A percentile compares a stretch with the other conserved stretches of the same genome.
These are phyloP conservation scores for Latrodectus hesperus DNA, from an alignment of 2,888 invertebrate species.

Conservation along the genomic window DNA sequence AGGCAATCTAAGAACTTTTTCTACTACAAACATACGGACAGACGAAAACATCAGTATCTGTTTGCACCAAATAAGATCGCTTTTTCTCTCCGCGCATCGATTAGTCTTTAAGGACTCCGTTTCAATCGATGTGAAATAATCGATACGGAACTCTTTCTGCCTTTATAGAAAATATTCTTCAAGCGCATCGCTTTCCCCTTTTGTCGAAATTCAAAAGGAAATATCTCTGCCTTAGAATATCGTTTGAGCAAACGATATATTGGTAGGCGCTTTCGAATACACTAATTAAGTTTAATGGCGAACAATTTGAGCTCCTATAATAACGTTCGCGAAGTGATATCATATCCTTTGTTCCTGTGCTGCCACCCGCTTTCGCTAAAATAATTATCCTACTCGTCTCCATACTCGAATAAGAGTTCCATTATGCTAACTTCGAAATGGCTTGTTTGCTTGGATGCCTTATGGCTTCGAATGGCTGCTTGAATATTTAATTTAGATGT, in stretches of 20 bases:
- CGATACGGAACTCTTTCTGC: conserved; percentile 35
- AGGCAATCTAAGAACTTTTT: conserved; percentile 53
- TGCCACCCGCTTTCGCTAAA: background rate
- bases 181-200: conserved; percentile 18
- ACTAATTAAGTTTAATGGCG: conserved; percentile 51
- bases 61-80: conserved; percentile 51
- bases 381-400: background rate
- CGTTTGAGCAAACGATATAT: conserved; percentile 40
- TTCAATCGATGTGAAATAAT: conserved; percentile 65
- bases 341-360: background rate
- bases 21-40: conserved; percentile 50
- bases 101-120: conserved; percentile 62
- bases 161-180: conserved; percentile 53
- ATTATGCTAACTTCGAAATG: background rate
- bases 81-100: conserved; percentile 53
- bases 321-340: background rate
- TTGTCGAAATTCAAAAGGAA: conserved; percentile 20
- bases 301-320: background rate
- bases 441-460: background rate
- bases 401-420: background rate
- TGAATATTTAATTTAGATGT: background rate
- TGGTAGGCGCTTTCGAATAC: conserved; percentile 28
- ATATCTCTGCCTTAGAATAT: conserved; percentile 24
- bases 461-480: background rate
- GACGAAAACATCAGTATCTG: conserved; percentile 46